phyloP scores from a whole-genome alignment of 2,888 invertebrate species.

The Drosophila longiperda region DNA sequence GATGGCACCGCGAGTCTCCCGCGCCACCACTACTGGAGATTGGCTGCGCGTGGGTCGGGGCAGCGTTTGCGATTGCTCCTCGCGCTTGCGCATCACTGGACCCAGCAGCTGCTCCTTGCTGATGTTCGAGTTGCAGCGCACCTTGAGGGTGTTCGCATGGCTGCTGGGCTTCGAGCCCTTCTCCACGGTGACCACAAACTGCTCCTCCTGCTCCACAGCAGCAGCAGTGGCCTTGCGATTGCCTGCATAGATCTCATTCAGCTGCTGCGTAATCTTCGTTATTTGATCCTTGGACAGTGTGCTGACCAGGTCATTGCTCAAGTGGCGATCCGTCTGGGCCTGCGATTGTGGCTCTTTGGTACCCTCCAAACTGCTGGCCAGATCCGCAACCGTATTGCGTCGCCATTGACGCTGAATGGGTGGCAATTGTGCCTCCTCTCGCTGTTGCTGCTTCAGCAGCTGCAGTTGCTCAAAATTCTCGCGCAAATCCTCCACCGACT shows the following conservation, averaged over 20 bases:
- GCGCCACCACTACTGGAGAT: constrained; percentile 84
- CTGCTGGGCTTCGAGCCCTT: constrained; percentile 81
- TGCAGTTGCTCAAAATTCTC: constrained; percentile 90
- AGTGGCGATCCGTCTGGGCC: constrained; percentile 86
- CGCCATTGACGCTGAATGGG: constrained; percentile 88
- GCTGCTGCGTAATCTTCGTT: constrained; percentile 90
- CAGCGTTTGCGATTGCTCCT: constrained; percentile 84
- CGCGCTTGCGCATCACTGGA: constrained; percentile 77
- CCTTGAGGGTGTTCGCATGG: constrained; percentile 85
- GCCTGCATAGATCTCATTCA: constrained; percentile 91
- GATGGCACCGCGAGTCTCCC: constrained; percentile 88
- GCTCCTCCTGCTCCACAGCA: constrained; percentile 78
- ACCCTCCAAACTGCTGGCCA: constrained; percentile 91
- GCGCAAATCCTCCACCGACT: constrained; percentile 94
- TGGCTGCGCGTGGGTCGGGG: constrained; percentile 74
- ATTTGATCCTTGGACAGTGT: constrained; percentile 94
- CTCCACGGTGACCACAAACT: constrained; percentile 88
- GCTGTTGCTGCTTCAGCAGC: constrained; percentile 85
- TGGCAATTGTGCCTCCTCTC: constrained; percentile 85
- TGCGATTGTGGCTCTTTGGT: constrained; percentile 82
- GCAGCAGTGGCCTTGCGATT: constrained; percentile 69
- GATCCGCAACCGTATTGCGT: constrained; percentile 92
- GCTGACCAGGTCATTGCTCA: constrained; percentile 92
- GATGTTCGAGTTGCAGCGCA: constrained; percentile 87
- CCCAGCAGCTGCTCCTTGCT: constrained; percentile 85